Evolutionary conservation across 2,113 vertebrate species (phyloP).

Genomic region (Struthidea cinerea): DNA sequence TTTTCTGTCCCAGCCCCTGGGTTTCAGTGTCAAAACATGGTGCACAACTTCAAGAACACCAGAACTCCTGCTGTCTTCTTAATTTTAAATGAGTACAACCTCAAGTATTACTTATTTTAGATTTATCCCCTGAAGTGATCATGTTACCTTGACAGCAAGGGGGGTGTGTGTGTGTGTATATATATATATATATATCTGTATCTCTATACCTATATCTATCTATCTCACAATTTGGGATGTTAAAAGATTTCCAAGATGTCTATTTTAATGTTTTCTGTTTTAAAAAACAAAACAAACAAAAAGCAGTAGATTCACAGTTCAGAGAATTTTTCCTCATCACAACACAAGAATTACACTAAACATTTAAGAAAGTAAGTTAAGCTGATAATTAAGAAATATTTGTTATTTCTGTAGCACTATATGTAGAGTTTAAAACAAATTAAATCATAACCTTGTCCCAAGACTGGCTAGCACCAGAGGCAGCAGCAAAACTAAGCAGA

Average conservation of each 20-base stretch:
- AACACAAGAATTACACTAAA: neutral
- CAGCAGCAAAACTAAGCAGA: neutral
- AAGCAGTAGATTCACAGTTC: neutral
- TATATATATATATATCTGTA: too few relatives aligned
- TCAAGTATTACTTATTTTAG: neutral
- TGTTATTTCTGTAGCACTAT: neutral
- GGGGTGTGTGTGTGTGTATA: accelerated
- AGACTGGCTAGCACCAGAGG: neutral
- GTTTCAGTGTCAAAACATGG: neutral
- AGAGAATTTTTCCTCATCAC: neutral
- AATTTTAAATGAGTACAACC: neutral
- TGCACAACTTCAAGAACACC: neutral
- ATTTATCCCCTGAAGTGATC: neutral
- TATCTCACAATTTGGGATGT: neutral
- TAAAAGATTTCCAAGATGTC: neutral
- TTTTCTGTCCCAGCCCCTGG: neutral
- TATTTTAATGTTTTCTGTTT: neutral
- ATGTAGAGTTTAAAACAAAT: neutral
- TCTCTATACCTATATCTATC: too few relatives aligned
- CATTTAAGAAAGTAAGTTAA: neutral
- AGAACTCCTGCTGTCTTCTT: neutral
- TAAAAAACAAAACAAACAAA: neutral
- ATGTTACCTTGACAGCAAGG: neutral
- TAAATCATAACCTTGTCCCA: neutral
- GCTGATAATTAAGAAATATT: neutral